Conservation (phyloP, 2,888 invertebrate species). For the Cephus pygmeus region DNA sequence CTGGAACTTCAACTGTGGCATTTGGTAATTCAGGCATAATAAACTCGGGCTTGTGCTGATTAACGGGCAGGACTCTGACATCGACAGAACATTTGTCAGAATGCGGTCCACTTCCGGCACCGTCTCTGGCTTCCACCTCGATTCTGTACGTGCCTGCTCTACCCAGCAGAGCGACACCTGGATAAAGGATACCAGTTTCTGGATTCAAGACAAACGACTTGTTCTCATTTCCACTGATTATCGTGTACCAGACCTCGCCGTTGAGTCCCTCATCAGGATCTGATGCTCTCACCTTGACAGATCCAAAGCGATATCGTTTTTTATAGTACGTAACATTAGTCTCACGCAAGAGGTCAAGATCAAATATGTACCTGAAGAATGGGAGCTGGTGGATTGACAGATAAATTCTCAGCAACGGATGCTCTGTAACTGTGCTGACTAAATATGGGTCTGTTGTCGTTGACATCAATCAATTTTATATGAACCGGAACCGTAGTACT, state of each 20-base stretch:
- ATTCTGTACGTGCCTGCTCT: conserved; percentile 72
- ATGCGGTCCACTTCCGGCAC: conserved; percentile 74
- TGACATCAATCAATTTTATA: conserved; percentile 84
- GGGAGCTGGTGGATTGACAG: conserved; percentile 83
- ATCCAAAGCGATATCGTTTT: background rate
- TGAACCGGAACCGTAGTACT: conserved; percentile 82
- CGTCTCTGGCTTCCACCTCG: conserved; percentile 82
- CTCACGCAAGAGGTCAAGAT: conserved; percentile 5
- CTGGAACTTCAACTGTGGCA: conserved; percentile 83
- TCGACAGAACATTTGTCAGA: conserved; percentile 78
- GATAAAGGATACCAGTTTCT: conserved; percentile 84
- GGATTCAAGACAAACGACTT: conserved; percentile 81
- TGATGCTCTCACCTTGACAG: conserved; percentile 74
- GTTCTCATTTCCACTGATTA: conserved; percentile 75
- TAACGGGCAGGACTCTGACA: conserved; percentile 82
- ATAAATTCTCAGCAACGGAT: conserved; percentile 85
- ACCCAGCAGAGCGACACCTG: conserved; percentile 77
- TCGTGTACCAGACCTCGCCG: conserved; percentile 81
- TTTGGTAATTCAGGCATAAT: conserved; percentile 81
- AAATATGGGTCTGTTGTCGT: conserved; percentile 89
- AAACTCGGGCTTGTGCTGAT: conserved; percentile 85
- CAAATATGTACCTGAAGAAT: conserved; percentile 72
- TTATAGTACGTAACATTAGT: conserved; percentile 20
- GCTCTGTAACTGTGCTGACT: conserved; percentile 80
- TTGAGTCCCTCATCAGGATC: conserved; percentile 85